Percentiles rank a stretch among this genome's conserved stretches.
These are phyloP conservation scores for Seriola rivoliana DNA, from an alignment of 2,113 vertebrate genomes.

Conservation along the genomic window DNA sequence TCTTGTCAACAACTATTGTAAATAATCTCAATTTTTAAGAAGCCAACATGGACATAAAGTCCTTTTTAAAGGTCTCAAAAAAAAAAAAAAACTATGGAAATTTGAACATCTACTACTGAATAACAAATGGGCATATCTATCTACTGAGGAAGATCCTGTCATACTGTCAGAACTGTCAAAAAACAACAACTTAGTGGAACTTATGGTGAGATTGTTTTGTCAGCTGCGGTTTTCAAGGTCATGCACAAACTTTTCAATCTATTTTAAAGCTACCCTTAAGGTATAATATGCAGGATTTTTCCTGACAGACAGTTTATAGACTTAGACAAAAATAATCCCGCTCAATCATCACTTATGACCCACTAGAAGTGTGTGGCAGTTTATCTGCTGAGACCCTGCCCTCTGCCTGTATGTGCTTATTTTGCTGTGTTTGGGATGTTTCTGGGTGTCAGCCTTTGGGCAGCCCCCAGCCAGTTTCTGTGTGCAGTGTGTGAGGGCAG, in stretches of 20 bases:
- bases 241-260: background rate
- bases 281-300: too few relatives aligned
- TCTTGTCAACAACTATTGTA: background rate
- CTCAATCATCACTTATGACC: too few relatives aligned
- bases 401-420: too few relatives aligned
- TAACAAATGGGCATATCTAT: background rate
- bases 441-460: too few relatives aligned
- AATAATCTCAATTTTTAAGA: background rate
- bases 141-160: background rate
- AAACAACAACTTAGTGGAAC: background rate
- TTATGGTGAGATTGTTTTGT: background rate
- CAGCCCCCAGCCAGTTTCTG: too few relatives aligned
- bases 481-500: too few relatives aligned
- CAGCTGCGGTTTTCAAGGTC: background rate
- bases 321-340: too few relatives aligned
- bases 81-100: background rate
- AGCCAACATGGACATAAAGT: background rate
- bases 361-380: too few relatives aligned
- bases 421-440: too few relatives aligned
- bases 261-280: background rate
- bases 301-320: too few relatives aligned
- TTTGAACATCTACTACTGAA: background rate
- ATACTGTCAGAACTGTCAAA: background rate
- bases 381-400: too few relatives aligned
- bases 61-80: background rate